Conservation (phyloP, 2,797 vertebrate genomes). For the Sphenodon punctatus region DNA sequence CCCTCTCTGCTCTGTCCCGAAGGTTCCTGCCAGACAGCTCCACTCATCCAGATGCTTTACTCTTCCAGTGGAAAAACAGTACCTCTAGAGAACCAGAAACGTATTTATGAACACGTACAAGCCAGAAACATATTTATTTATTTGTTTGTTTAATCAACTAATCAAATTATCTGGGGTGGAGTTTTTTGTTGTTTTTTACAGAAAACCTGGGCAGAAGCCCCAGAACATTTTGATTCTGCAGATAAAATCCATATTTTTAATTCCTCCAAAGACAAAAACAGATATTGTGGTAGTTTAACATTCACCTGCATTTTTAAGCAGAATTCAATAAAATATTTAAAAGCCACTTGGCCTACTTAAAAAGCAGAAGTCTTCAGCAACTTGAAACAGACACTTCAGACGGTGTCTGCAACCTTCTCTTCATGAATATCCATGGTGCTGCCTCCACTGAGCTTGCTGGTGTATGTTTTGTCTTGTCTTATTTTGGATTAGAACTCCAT, state of each 20-base stretch:
- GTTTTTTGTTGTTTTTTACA: no score
- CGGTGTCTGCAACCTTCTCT: not conserved
- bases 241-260: not conserved
- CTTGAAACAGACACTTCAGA: not conserved
- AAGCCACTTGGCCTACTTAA: not conserved
- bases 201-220: no score
- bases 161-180: no score
- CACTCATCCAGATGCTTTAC: no score
- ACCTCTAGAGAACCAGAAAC: no score
- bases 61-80: no score
- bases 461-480: not conserved
- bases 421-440: not conserved
- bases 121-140: no score
- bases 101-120: no score
- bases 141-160: no score
- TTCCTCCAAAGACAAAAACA: not conserved
- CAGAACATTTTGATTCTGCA: no score
- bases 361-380: not conserved
- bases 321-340: not conserved
- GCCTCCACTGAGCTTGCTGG: not conserved
- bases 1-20: no score
- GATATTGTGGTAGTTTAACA: not conserved
- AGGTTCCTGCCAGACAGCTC: no score
- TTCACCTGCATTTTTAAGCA: not conserved
- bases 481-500: conserved; percentile 19